Percentiles rank a stretch among this genome's conserved stretches.
These are phyloP conservation scores for Odontamblyopus rebecca DNA, from an alignment of 2,797 vertebrate genomes.

Conservation along the genomic window DNA sequence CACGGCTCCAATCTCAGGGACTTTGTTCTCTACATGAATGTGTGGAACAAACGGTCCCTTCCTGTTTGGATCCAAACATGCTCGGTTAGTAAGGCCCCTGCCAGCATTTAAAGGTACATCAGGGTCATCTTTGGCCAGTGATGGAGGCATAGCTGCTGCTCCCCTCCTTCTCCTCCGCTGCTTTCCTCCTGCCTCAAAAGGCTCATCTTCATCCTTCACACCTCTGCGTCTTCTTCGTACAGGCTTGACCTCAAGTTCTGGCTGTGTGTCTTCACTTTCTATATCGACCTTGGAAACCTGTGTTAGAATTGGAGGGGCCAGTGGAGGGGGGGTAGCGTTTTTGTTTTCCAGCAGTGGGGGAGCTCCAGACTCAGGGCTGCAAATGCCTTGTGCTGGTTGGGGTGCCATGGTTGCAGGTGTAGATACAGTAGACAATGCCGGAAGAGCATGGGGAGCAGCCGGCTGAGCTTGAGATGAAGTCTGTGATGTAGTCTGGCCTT, in stretches of 20 bases:
- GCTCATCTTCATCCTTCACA: conserved; percentile 66
- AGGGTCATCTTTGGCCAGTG: conserved; percentile 76
- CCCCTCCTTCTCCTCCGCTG: conserved; percentile 76
- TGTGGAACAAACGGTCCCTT: conserved; percentile 92
- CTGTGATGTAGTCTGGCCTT: conserved; percentile 62
- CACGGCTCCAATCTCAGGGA: conserved; percentile 91
- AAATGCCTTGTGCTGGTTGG: conserved; percentile 29
- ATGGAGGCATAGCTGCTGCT: conserved; percentile 59
- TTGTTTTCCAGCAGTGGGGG: conserved; percentile 47
- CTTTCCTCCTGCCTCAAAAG: conserved; percentile 48
- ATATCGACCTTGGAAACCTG: conserved; percentile 72
- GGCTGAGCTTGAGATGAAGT: conserved; percentile 51
- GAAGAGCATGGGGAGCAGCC: conserved; percentile 40
- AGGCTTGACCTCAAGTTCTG: conserved; percentile 71
- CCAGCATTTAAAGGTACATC: conserved; percentile 62
- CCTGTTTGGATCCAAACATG: conserved; percentile 81
- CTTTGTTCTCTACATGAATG: conserved; percentile 93
- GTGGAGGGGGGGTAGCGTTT: conserved; percentile 42
- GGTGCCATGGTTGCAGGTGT: conserved; percentile 45
- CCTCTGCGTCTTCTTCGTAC: conserved; percentile 68
- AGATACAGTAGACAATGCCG: conserved; percentile 49
- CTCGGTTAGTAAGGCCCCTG: conserved; percentile 58
- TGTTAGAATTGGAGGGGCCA: conserved; percentile 61
- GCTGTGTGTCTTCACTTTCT: conserved; percentile 74
- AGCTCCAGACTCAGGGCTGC: conserved; percentile 35